phyloP scores from a whole-genome alignment of 2,113 vertebrate genomes.

The Oreotrochilus melanogaster region DNA sequence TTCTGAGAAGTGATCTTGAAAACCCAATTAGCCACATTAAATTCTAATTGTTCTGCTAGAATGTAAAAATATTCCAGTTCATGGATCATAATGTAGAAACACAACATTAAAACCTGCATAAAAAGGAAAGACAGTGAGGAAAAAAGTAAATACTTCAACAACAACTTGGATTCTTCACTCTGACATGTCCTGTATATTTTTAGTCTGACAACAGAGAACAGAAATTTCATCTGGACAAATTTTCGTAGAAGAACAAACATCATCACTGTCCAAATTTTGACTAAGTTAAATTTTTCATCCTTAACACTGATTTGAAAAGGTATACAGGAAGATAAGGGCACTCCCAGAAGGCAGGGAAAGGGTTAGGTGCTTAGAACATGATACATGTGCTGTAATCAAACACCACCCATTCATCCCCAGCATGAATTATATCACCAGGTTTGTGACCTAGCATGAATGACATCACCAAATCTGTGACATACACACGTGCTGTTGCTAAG shows the following conservation, averaged over 20 bases:
- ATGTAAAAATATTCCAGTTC: not conserved
- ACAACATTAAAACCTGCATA: not conserved
- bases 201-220: not conserved
- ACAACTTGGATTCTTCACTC: not conserved
- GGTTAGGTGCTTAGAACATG: not conserved
- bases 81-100: not conserved
- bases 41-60: not conserved
- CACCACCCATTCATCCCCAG: not conserved
- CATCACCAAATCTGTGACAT: not conserved
- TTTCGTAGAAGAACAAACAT: not conserved
- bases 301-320: not conserved
- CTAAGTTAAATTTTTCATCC: not conserved
- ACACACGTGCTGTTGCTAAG: conserved; percentile 32
- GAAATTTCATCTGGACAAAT: not conserved
- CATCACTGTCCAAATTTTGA: not conserved
- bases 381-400: not conserved
- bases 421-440: not conserved
- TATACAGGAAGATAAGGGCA: not conserved
- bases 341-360: not conserved
- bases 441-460: not conserved
- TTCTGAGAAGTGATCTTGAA: not conserved
- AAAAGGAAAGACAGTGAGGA: not conserved
- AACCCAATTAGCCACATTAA: not conserved
- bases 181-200: not conserved
- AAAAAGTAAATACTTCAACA: not conserved